A percentile compares a stretch with the other conserved stretches of the same genome.
phyloP scores from a whole-genome alignment of 2,797 vertebrate species.

The Myotis pilosus region DNA sequence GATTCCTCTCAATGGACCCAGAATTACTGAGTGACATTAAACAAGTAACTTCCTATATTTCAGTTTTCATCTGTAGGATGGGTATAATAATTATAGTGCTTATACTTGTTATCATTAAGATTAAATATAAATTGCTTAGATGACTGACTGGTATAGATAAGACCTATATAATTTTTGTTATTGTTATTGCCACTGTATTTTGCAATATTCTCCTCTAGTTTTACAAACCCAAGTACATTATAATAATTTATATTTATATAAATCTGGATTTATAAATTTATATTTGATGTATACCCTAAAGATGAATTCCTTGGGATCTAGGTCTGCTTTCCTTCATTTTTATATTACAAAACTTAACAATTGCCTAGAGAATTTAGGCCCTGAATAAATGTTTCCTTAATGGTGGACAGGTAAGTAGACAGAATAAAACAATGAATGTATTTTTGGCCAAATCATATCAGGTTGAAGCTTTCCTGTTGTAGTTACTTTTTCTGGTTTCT shows the following conservation, averaged over 20 bases:
- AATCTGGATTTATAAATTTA: too few species aligned
- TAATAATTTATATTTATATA: neutral
- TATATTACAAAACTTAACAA: neutral
- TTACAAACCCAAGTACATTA: neutral
- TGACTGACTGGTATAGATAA: neutral
- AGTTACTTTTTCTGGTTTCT: neutral
- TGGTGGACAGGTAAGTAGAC: neutral
- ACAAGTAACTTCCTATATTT: neutral
- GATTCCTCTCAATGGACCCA: neutral
- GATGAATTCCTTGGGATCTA: neutral
- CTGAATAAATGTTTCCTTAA: slow-evolving; percentile 6
- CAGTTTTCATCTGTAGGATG: neutral
- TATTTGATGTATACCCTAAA: neutral
- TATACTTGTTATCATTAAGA: neutral
- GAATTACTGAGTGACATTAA: neutral
- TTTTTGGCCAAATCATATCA: neutral
- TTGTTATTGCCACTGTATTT: neutral
- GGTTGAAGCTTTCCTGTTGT: neutral
- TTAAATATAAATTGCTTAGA: slow-evolving; percentile 9
- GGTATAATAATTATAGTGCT: neutral
- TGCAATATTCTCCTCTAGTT: neutral
- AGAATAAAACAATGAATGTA: neutral
- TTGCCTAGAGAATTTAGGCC: neutral
- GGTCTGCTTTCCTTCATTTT: slow-evolving; percentile 13
- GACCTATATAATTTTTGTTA: neutral